Conservation (phyloP, 2,888 invertebrate genomes). For the Luffia ferchaultella region DNA sequence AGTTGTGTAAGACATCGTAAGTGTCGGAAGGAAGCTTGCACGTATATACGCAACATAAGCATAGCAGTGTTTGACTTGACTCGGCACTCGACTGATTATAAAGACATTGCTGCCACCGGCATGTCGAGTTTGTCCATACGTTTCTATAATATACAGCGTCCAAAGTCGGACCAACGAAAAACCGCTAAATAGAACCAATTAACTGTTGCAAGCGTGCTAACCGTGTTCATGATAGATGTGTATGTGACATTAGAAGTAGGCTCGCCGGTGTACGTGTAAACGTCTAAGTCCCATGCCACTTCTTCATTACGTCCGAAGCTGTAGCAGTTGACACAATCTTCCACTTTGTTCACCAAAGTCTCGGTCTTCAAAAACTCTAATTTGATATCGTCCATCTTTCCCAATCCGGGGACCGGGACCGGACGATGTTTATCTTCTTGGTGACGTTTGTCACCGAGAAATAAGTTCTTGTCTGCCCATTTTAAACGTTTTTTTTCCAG, state of each 20-base stretch:
- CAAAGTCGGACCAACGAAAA: too few species aligned
- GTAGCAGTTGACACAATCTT: slow-evolving; percentile 34
- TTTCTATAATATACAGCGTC: too few species aligned
- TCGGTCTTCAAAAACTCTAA: slow-evolving; percentile 32
- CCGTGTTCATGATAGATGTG: slow-evolving; percentile 15
- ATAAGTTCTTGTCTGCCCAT: slow-evolving; percentile 67
- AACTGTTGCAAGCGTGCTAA: too few species aligned
- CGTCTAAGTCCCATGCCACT: slow-evolving; percentile 7
- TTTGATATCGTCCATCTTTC: slow-evolving; percentile 30
- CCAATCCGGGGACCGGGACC: slow-evolving; percentile 31
- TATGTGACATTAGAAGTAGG: slow-evolving; percentile 18
- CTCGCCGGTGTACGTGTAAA: slow-evolving; percentile 16
- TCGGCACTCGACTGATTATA: too few species aligned
- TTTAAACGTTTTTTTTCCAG: too few species aligned
- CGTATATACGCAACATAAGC: too few species aligned
- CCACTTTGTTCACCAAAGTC: slow-evolving; percentile 33
- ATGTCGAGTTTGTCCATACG: too few species aligned
- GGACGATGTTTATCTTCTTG: slow-evolving; percentile 30
- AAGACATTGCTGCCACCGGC: too few species aligned
- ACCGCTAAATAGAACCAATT: too few species aligned
- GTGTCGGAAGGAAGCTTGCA: too few species aligned
- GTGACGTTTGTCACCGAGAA: slow-evolving; percentile 54
- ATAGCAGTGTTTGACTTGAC: too few species aligned
- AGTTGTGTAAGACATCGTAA: too few species aligned
- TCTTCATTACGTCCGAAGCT: background rate